These are phyloP conservation scores for Zeugodacus cucurbitae DNA, from an alignment of 1,140 invertebrate genomes.

Conservation along the genomic window DNA sequence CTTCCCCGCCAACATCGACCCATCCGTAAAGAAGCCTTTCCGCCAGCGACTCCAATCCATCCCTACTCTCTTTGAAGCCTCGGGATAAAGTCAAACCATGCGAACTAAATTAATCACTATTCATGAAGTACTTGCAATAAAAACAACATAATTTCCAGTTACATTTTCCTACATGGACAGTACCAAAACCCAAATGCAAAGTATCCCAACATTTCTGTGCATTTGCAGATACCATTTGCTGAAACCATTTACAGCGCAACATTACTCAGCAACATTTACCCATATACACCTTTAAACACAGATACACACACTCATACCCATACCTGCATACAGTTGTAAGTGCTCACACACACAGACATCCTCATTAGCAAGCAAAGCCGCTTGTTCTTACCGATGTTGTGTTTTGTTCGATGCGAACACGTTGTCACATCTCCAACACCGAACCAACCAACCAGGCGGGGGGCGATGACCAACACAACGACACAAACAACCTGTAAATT, in stretches of 20 bases:
- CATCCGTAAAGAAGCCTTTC: no score
- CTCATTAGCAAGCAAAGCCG: neutral
- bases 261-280: neutral
- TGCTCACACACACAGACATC: neutral
- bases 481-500: neutral
- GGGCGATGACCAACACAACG: neutral
- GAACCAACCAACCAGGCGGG: neutral
- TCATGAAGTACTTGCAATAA: no score
- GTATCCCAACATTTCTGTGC: neutral
- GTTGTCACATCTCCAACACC: neutral
- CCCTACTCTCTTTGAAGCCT: no score
- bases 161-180: neutral
- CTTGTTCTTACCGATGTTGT: conserved; percentile 35
- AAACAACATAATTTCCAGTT: neutral
- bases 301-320: no score
- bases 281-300: no score
- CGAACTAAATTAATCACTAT: no score
- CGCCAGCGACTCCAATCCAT: no score
- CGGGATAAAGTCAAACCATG: no score
- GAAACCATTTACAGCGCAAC: neutral
- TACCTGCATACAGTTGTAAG: neutral
- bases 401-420: conserved; percentile 38
- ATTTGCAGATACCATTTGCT: neutral
- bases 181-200: neutral
- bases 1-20: no score